Evolutionary conservation across 1,140 invertebrate species (phyloP), one percentile per base, ranked within the genome.

Genomic region (Vollenhovia emeryi): DNA sequence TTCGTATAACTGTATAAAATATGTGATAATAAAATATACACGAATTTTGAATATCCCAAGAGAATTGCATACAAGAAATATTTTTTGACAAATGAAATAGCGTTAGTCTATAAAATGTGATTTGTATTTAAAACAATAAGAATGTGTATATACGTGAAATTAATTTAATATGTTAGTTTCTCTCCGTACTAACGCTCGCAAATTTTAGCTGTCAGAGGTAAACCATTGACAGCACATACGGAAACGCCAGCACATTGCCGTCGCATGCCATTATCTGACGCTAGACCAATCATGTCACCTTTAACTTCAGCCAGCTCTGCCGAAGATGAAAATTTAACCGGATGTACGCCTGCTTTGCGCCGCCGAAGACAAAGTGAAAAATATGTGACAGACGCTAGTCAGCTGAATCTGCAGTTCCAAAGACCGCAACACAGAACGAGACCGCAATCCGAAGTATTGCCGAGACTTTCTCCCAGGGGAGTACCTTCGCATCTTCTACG

Each of bases 371-470:
- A 96, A 68, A 95, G 95, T 62, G 97, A 97, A 82, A 97, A 98
- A 92, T 97, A 97, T 93, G 96, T 97, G 0, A 96, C 96, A 5
- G 97, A 98, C 93, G 96, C 96, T 55, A 96, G 96, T 33, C 97
- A 98, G 91, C 94, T 97, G 78, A 97, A 97, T 90, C 94, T 98
- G 66, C 95, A 97, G 50, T 98, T 97, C 94, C 96, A 96, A 91
- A 95, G 97, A 79, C 96, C 97, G 21, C 94, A 96, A 86, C 94
- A 96, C 75, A 91, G 93, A 52, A 80, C 86, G 30, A 90, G 93
- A 73, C 93, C 93, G 18, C 92, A 88, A 75, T 94, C 92, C 3
- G 93, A 94, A 69, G 73, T 93, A 30, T 85, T 93, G 30, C 86
- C 90, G 57, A 91, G 87, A 73, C 91, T 89, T 84, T 91, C 91